phyloP scores from a whole-genome alignment of 2,797 vertebrate genomes.

The Enteromius viviparus region DNA sequence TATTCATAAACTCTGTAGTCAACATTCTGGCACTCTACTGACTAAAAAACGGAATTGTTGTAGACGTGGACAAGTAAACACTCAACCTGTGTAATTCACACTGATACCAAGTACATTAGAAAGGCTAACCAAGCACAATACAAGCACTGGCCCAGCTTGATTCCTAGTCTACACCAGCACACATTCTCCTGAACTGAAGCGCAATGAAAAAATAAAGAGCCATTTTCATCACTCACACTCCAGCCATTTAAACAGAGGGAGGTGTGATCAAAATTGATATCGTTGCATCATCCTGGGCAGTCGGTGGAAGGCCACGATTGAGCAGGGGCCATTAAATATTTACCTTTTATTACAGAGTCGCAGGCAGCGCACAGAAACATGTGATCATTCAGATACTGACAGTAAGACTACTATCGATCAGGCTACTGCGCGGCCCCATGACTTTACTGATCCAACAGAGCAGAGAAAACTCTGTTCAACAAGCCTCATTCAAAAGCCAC shows the following conservation, averaged over 20 bases:
- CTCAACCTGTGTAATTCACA: background rate
- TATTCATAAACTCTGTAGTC: background rate
- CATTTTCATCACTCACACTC: conserved; percentile 53
- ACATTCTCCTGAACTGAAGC: background rate
- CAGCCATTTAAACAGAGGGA: conserved; percentile 50
- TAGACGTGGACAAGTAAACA: background rate
- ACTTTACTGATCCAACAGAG: conserved; percentile 46
- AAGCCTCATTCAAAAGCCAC: conserved; percentile 39
- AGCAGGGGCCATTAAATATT: conserved; percentile 63
- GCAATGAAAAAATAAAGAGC: conserved; percentile 45
- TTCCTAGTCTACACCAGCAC: conserved; percentile 8
- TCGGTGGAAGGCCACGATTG: conserved; percentile 46
- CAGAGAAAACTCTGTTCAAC: conserved; percentile 46
- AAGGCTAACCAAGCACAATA: conserved; percentile 15
- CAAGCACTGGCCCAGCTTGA: conserved; percentile 19
- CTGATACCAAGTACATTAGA: background rate
- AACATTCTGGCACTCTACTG: background rate
- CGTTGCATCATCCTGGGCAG: conserved; percentile 58
- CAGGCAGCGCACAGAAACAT: conserved; percentile 48
- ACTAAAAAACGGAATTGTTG: background rate
- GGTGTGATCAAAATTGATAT: conserved; percentile 59
- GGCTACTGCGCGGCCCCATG: conserved; percentile 31
- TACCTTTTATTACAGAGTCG: conserved; percentile 56
- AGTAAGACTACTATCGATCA: conserved; percentile 55
- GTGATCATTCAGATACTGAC: conserved; percentile 48